Evolutionary conservation across 2,797 vertebrate species (phyloP), one percentile per base, ranked within the genome.

Genomic region (Threskiornis aethiopicus): DNA sequence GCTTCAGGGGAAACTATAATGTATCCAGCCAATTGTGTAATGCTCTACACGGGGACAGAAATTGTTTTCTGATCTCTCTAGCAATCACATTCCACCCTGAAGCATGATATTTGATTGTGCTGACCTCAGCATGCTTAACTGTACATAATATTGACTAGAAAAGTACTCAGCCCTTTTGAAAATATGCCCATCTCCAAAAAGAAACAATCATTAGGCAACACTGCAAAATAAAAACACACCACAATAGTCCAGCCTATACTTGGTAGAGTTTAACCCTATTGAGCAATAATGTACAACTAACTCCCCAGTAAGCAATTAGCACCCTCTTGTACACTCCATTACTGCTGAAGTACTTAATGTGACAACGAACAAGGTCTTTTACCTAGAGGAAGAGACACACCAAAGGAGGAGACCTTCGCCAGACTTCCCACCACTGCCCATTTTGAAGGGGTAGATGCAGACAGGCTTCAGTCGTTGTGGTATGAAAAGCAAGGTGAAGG

Each of bases 61-160:
- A 62, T 26, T 88, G 65, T 59, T 49, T 41, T 70, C 85, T 89
- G 65, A 92, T 81, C 83, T 86, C 78, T 73, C 54, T 7, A 64
- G 94, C 88, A 93, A 90, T 58, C 72, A 5, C 80, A 72, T 65
- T 84, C 66, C 39, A 49, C 62, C 93, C 93, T 44, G 73, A 87
- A 92, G 88, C 90, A 49, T 0, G 24, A 64, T 13, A 39, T 35
- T 75, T 28, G 13, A 47, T 69, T 42, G 52, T 87, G 91, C 91
- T 93, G 91, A 91, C 58, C 81, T 95, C 89, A 95, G 92, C 94
- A 84, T 19, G 80, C 73, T 37, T 37, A 76, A 54, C 86, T 69
- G 84, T 57, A 75, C 70, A 33, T 4, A 55, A 39, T 9, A 86
- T 12, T n/a, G 84, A 51, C 59, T 54, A 61, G 17, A 41, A 35